Conservation (phyloP, 2,888 invertebrate genomes). For the Ectemnius lituratus region DNA sequence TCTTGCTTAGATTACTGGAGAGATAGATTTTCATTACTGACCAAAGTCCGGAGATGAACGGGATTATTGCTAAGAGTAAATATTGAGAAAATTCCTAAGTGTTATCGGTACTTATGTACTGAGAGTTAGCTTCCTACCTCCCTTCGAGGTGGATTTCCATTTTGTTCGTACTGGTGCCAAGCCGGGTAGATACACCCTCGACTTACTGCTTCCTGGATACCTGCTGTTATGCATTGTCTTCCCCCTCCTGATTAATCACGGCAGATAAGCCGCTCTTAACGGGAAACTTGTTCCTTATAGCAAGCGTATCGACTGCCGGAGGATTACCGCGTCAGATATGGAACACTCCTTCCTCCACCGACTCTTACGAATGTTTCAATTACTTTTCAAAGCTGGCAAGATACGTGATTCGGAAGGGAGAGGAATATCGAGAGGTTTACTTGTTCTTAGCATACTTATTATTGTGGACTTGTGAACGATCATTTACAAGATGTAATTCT, state of each 20-base stretch:
- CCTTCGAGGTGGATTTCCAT: neutral
- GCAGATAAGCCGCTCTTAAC: constrained; percentile 35
- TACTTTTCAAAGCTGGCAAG: too few species aligned
- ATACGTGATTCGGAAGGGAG: too few species aligned
- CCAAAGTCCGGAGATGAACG: too few species aligned
- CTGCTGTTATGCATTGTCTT: constrained; percentile 15
- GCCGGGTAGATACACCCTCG: constrained; percentile 4
- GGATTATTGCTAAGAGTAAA: too few species aligned
- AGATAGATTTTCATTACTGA: too few species aligned
- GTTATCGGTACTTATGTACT: too few species aligned
- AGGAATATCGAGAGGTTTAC: too few species aligned
- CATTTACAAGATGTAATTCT: constrained; percentile 9
- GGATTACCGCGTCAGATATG: neutral
- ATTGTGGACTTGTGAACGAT: neutral
- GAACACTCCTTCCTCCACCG: too few species aligned
- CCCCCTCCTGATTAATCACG: constrained; percentile 35
- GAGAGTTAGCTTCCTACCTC: neutral
- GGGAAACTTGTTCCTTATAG: constrained; percentile 5
- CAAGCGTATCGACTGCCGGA: neutral
- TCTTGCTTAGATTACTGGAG: too few species aligned
- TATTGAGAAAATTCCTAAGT: too few species aligned
- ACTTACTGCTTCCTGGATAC: constrained; percentile 16
- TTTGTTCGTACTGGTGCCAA: neutral
- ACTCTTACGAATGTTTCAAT: too few species aligned
- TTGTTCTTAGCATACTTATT: too few species aligned